Percentiles rank a stretch among this genome's conserved stretches.
Conservation (phyloP, 1,140 invertebrate genomes). For the Bombus confusus region DNA sequence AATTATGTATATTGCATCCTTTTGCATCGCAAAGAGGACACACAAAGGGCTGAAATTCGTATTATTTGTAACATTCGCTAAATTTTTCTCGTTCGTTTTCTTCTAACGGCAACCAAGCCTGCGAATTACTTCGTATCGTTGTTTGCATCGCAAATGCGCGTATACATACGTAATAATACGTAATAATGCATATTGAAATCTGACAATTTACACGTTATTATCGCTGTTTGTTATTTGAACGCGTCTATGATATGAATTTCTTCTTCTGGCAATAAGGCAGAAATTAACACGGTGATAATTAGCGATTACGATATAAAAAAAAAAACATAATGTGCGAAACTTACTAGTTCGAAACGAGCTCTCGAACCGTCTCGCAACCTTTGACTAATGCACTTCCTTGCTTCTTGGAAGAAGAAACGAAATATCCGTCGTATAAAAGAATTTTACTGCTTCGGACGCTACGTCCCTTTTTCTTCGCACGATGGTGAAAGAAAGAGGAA, state of each 20-base stretch:
- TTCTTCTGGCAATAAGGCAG: too few relatives aligned
- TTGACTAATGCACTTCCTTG: not conserved
- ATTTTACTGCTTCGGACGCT: not conserved
- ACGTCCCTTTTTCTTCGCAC: not conserved
- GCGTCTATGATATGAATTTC: too few relatives aligned
- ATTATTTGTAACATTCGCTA: not conserved
- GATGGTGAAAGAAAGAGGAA: accelerated
- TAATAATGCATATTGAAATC: not conserved
- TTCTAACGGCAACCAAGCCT: not conserved
- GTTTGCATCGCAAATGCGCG: not conserved
- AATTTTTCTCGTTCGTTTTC: conserved; percentile 10
- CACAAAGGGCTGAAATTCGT: not conserved
- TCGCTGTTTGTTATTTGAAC: not conserved
- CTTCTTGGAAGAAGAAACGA: conserved; percentile 4
- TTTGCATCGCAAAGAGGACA: too few relatives aligned
- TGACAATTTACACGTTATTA: not conserved
- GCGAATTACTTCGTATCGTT: not conserved
- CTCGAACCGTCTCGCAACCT: not conserved
- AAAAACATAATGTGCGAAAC: not conserved
- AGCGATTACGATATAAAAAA: not conserved
- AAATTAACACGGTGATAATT: not conserved
- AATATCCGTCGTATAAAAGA: not conserved
- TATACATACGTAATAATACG: not conserved
- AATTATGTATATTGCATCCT: not conserved
- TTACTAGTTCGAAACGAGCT: not conserved